phyloP scores from a whole-genome alignment of 2,113 vertebrate species.

The Desmodus rotundus region DNA sequence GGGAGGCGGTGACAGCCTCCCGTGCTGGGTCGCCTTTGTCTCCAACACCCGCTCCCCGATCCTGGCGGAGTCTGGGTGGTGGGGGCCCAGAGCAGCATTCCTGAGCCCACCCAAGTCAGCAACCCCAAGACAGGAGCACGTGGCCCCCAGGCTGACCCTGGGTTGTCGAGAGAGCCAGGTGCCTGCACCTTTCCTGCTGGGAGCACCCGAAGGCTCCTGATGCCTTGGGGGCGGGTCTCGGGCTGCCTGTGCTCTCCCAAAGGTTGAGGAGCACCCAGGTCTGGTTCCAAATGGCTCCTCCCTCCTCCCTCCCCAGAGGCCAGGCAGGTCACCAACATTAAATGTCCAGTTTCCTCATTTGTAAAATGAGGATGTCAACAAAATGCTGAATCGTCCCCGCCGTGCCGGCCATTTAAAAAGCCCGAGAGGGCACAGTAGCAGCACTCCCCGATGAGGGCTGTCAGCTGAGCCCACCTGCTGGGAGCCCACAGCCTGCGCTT shows the following conservation, averaged over 20 bases:
- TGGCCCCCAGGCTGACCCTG: neutral
- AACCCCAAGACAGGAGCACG: neutral
- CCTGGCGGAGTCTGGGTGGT: neutral
- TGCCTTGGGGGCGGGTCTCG: neutral
- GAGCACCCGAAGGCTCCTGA: neutral
- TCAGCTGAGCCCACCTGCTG: neutral
- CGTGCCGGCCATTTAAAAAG: too few species aligned
- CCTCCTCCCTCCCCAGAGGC: neutral
- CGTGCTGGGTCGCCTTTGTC: neutral
- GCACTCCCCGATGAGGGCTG: too few species aligned
- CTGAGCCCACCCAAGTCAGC: neutral
- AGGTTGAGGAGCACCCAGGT: neutral
- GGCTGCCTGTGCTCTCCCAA: neutral
- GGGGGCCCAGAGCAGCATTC: neutral
- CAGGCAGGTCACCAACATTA: neutral
- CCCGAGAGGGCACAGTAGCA: neutral
- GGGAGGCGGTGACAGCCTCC: neutral
- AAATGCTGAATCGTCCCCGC: neutral
- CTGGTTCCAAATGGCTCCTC: neutral
- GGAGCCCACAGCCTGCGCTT: neutral
- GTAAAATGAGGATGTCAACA: slow-evolving; percentile 20
- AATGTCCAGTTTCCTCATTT: neutral
- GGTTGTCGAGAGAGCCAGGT: neutral
- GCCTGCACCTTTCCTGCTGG: neutral
- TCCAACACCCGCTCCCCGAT: neutral